phyloP scores from a whole-genome alignment of 2,797 vertebrate genomes.

The Cuniculus paca region DNA sequence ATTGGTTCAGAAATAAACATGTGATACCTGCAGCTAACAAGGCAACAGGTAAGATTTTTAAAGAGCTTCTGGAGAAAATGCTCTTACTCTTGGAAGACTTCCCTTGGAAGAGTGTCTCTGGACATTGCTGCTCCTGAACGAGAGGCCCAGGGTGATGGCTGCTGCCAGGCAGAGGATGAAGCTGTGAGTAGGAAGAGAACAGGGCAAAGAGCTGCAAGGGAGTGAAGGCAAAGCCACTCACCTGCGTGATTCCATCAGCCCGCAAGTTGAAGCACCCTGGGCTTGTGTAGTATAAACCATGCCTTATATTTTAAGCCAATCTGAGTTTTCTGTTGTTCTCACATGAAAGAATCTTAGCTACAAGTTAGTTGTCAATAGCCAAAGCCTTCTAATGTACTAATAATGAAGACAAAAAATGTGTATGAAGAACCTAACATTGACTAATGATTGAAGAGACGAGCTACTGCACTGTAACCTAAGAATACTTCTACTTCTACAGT shows the following conservation, averaged over 20 bases:
- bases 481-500: not conserved
- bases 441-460: not conserved
- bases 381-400: not conserved
- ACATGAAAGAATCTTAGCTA: not conserved
- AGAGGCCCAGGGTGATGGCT: not conserved
- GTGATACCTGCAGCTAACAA: not conserved
- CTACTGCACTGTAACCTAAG: too few species aligned
- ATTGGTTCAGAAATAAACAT: not conserved
- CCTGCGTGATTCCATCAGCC: too few species aligned
- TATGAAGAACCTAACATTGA: not conserved
- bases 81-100: not conserved
- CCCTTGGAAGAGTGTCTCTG: not conserved
- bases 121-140: not conserved
- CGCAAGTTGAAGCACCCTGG: not conserved
- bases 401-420: not conserved
- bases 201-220: not conserved
- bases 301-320: not conserved
- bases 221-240: not conserved
- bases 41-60: not conserved
- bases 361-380: not conserved
- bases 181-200: not conserved
- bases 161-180: not conserved
- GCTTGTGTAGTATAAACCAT: not conserved
- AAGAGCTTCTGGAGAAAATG: not conserved
- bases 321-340: not conserved